Evolutionary conservation across 1,140 invertebrate genomes (phyloP).

Genomic region (Drosophila santomea): DNA sequence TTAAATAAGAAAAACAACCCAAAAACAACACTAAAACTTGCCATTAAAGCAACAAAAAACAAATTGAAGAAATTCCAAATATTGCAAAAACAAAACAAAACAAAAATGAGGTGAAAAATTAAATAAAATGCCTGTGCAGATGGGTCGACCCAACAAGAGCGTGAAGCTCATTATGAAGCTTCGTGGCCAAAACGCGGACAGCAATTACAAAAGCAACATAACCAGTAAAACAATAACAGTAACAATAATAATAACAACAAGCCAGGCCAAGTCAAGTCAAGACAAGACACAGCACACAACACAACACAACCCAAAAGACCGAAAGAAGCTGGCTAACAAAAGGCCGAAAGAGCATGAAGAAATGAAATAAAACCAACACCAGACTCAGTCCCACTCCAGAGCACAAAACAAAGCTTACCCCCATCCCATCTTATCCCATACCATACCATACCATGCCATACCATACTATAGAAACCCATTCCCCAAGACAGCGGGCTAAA

Average conservation of each 20-base stretch:
- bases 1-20: constrained; percentile 57
- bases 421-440: constrained; percentile 51
- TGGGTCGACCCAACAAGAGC: constrained; percentile 72
- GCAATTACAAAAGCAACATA: constrained; percentile 49
- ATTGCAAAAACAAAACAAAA: constrained; percentile 55
- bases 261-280: constrained; percentile 6
- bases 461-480: background rate
- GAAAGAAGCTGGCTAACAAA: constrained; percentile 56
- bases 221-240: constrained; percentile 20
- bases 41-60: constrained; percentile 18
- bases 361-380: constrained; percentile 72
- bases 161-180: constrained; percentile 77
- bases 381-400: constrained; percentile 36
- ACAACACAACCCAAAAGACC: background rate
- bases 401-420: constrained; percentile 32
- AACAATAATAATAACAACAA: constrained; percentile 53
- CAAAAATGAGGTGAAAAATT: constrained; percentile 29
- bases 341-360: constrained; percentile 72
- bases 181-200: constrained; percentile 49
- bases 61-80: constrained; percentile 74
- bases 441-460: constrained; percentile 26
- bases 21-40: constrained; percentile 44
- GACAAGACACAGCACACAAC: constrained; percentile 22
- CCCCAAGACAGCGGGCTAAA: constrained; percentile 22
- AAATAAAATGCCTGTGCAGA: constrained; percentile 69